Evolutionary conservation across 2,113 vertebrate species (phyloP).

Genomic region (Paedocypris sp.): DNA sequence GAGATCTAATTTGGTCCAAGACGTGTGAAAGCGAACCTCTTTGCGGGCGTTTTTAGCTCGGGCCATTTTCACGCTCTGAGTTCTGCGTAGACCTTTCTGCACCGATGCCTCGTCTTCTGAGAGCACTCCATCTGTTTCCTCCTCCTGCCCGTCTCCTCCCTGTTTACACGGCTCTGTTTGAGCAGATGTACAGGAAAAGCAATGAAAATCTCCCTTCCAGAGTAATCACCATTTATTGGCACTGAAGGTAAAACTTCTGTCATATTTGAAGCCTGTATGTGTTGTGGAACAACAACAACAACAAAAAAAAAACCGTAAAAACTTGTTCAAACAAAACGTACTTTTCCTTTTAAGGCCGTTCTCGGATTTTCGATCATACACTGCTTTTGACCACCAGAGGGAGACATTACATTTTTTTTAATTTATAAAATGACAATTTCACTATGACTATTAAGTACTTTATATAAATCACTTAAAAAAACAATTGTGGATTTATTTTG

Average conservation of each 20-base stretch:
- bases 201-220: constrained; percentile 1
- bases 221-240: background rate
- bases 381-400: constrained; percentile 3
- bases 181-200: background rate
- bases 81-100: constrained; percentile 66
- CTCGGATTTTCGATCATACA: too few species aligned
- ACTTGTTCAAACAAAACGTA: too few species aligned
- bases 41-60: constrained; percentile 61
- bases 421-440: background rate
- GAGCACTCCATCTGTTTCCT: constrained; percentile 58
- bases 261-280: too few species aligned
- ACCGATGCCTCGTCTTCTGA: constrained; percentile 70
- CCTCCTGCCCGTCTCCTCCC: constrained; percentile 59
- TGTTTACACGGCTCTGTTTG: constrained; percentile 48
- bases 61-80: constrained; percentile 77
- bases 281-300: too few species aligned
- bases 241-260: background rate
- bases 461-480: too few species aligned
- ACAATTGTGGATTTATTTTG: too few species aligned
- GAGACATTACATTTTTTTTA: background rate
- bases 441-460: too few species aligned
- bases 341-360: too few species aligned
- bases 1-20: too few species aligned
- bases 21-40: constrained; percentile 59
- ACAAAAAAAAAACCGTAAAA: too few species aligned